Percentiles rank a stretch among this genome's conserved stretches.
Evolutionary conservation across 2,797 vertebrate genomes (phyloP).

Genomic region (Dallia pectoralis): DNA sequence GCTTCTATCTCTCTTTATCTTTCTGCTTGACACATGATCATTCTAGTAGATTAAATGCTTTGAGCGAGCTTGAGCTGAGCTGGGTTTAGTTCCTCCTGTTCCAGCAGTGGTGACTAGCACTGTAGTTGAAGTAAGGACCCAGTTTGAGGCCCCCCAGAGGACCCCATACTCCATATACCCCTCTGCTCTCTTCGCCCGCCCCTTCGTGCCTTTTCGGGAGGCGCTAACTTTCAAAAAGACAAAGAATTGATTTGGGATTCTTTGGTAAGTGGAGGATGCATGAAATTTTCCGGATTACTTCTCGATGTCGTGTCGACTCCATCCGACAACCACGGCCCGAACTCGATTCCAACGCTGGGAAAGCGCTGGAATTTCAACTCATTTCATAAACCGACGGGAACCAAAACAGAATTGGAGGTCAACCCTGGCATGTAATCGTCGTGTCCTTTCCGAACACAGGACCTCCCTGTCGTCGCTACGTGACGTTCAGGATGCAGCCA

Average conservation of each 20-base stretch:
- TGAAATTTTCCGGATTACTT: slow-evolving; percentile 7
- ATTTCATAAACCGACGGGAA: not conserved
- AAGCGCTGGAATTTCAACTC: not conserved
- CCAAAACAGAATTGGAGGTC: not conserved
- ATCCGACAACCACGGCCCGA: not conserved
- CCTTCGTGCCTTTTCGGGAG: slow-evolving; percentile 18
- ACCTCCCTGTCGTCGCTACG: not conserved
- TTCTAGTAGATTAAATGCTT: slow-evolving; percentile 10
- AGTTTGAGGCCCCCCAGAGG: slow-evolving; percentile 14
- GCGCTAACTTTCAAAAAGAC: slow-evolving; percentile 20
- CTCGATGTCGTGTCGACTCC: not conserved
- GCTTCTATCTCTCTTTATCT: not conserved
- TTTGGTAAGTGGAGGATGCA: slow-evolving; percentile 41
- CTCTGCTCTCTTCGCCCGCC: slow-evolving; percentile 11
- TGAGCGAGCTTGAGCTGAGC: not conserved
- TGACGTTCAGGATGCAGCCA: not conserved
- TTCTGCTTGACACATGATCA: not conserved
- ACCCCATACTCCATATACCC: not conserved
- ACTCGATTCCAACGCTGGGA: not conserved
- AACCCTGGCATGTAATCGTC: not conserved
- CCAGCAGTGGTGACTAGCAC: slow-evolving; percentile 28
- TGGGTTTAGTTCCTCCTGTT: slow-evolving; percentile 30
- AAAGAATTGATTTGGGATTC: slow-evolving; percentile 40
- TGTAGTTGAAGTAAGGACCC: slow-evolving; percentile 20
- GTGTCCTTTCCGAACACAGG: not conserved